These are phyloP conservation scores for Anticlea derivata DNA, from an alignment of 2,888 invertebrate species.

Conservation along the genomic window DNA sequence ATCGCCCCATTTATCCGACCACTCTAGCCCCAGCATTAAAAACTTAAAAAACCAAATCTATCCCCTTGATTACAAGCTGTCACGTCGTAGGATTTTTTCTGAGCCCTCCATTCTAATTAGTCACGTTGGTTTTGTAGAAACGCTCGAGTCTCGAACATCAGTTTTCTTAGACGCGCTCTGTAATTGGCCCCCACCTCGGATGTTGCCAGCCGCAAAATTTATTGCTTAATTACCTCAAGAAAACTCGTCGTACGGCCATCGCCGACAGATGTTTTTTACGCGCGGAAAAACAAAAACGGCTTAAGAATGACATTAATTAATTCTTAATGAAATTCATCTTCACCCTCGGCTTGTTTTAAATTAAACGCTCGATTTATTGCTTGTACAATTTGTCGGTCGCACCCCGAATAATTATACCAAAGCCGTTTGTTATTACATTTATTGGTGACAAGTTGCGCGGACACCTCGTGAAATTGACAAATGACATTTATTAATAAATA, in stretches of 20 bases:
- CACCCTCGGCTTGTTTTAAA: slow-evolving; percentile 80
- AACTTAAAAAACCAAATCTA: slow-evolving; percentile 66
- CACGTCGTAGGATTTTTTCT: slow-evolving; percentile 81
- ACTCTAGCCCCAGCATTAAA: slow-evolving; percentile 61
- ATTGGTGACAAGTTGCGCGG: slow-evolving; percentile 67
- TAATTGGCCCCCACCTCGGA: slow-evolving; percentile 80
- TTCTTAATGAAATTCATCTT: slow-evolving; percentile 85
- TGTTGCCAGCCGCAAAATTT: slow-evolving; percentile 81
- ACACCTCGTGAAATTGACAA: slow-evolving; percentile 52
- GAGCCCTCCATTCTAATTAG: slow-evolving; percentile 80
- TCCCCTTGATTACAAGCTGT: slow-evolving; percentile 83
- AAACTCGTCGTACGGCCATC: slow-evolving; percentile 71
- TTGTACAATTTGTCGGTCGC: slow-evolving; percentile 79
- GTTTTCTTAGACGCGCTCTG: slow-evolving; percentile 75
- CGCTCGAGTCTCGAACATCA: slow-evolving; percentile 63
- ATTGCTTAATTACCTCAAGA: slow-evolving; percentile 84
- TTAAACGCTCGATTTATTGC: slow-evolving; percentile 81
- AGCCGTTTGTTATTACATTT: slow-evolving; percentile 72
- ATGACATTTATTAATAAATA: slow-evolving; percentile 52
- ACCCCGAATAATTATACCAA: slow-evolving; percentile 67
- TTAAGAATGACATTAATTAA: slow-evolving; percentile 85
- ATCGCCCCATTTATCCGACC: slow-evolving; percentile 75
- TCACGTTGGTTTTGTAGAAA: slow-evolving; percentile 61
- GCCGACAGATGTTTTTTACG: slow-evolving; percentile 82
- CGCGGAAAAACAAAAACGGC: slow-evolving; percentile 80